Base-by-base conservation (phyloP, 2,888 invertebrate species). In the Vanessa cardui region DNA sequence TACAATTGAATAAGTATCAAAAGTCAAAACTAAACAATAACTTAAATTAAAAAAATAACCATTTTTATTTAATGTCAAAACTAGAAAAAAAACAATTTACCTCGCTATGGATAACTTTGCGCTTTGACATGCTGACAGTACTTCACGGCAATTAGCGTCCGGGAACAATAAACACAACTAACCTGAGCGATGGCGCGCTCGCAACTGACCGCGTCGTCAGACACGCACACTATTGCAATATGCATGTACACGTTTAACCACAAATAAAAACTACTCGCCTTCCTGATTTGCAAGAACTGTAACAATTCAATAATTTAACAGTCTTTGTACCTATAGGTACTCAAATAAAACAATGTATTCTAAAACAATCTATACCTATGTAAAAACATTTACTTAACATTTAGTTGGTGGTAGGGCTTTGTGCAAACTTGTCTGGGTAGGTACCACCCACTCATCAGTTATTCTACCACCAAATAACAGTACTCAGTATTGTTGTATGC, bases 1-100 rank as follows among this genome's bases (percentile, higher is more conserved):
- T 49, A 49, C 47, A 49, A 49, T 49, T 49, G 47, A 49, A 49
- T 49, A 49, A 49, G 47, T 49, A 49, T 49, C 47, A 49, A 49
- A 49, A 49, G 47, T 49, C 47, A 49, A 49, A 49, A 49, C 47
- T 49, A 49, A 49, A 49, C 47, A 49, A 49, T 49, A 18, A 49
- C 47, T 49, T 49, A 50, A 50, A 50, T 21, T 50, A 50, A 50
- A 12, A n/a, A 21, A 50, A 50, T 21, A 21, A 50, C 21, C 21
- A 50, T 50, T 50, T 21, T 50, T 21, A 50, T 21, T 21, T 50
- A 50, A 50, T 21, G 21, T 50, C 21, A 50, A 20, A 50, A 21
- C 21, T 50, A 21, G 20, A 50, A 50, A 50, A 21, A 50, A 50
- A 50, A 50, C 21, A 21, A 20, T 50, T 21, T 50, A 50, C 50